Evolutionary conservation across 2,888 invertebrate species (phyloP).

Genomic region (Tinea trinotella): DNA sequence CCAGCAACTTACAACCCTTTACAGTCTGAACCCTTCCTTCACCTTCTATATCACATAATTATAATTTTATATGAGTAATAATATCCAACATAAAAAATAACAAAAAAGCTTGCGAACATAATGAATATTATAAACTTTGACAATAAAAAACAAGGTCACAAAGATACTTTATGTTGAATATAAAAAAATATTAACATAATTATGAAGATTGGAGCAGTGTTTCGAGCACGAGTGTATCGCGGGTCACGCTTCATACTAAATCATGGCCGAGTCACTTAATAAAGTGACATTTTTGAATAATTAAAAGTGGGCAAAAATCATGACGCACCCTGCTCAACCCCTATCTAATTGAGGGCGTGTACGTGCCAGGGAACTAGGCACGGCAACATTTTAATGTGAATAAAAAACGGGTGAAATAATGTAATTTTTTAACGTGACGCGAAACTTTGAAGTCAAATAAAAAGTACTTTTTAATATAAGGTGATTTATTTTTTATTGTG

Average conservation of each 20-base stretch:
- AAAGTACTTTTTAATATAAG: not conserved
- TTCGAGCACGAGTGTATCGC: conserved; percentile 5
- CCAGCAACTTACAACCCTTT: too few species aligned
- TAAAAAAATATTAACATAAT: conserved; percentile 6
- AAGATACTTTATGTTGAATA: not conserved
- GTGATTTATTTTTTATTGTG: too few species aligned
- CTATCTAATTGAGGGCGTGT: conserved; percentile 18
- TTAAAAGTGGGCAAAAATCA: conserved; percentile 17
- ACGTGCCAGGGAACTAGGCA: conserved; percentile 14
- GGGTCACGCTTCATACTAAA: conserved; percentile 18
- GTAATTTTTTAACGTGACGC: not conserved
- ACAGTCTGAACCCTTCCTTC: too few species aligned
- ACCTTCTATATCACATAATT: too few species aligned
- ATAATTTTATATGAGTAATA: too few species aligned
- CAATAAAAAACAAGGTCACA: not conserved
- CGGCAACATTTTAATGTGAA: not conserved
- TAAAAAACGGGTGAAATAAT: conserved; percentile 1
- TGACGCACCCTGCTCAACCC: conserved; percentile 16
- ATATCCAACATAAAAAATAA: not conserved
- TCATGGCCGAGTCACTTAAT: conserved; percentile 18
- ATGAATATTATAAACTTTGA: not conserved
- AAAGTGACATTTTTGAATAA: conserved; percentile 19
- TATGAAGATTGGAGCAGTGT: conserved; percentile 1
- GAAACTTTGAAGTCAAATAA: not conserved
- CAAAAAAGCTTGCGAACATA: too few species aligned